These are phyloP conservation scores for Heterodera filipjevi DNA, from an alignment of 2,888 invertebrate genomes.

Conservation along the genomic window DNA sequence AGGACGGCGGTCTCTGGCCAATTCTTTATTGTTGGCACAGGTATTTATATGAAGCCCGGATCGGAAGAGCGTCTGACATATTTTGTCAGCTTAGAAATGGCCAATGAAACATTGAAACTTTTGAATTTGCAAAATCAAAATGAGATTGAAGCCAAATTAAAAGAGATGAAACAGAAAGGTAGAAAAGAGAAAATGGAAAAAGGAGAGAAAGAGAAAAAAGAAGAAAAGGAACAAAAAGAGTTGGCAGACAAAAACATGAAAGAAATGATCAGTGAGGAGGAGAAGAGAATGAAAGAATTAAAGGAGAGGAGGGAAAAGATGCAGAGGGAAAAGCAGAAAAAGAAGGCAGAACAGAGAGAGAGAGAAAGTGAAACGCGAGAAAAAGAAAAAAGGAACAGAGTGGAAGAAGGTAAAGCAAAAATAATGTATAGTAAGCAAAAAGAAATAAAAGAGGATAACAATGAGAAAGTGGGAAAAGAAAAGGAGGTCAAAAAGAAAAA, in stretches of 20 bases:
- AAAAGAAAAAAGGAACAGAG: constrained; percentile 21
- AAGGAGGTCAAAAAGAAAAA: not conserved
- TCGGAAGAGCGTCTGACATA: not conserved
- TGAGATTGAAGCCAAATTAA: not conserved
- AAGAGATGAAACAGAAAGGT: not conserved
- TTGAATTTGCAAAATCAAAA: not conserved
- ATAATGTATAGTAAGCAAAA: constrained; percentile 19
- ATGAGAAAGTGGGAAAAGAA: constrained; percentile 1
- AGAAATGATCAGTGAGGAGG: constrained; percentile 8
- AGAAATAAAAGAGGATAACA: constrained; percentile 9
- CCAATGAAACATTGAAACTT: not conserved
- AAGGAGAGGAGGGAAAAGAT: constrained; percentile 14
- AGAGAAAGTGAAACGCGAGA: constrained; percentile 13
- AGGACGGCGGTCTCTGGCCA: too few relatives aligned
- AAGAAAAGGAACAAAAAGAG: not conserved
- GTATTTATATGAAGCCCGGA: not conserved
- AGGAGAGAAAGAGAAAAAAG: not conserved
- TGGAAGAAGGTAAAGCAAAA: constrained; percentile 16
- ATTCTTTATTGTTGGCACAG: not conserved
- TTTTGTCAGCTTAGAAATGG: not conserved
- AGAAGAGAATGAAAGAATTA: not conserved
- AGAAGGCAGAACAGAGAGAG: constrained; percentile 13
- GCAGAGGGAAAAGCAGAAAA: constrained; percentile 22
- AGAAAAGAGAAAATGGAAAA: not conserved
- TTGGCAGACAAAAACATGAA: constrained; percentile 1